phyloP scores from a whole-genome alignment of 1,140 invertebrate genomes.

The Pogonus chalceus region DNA sequence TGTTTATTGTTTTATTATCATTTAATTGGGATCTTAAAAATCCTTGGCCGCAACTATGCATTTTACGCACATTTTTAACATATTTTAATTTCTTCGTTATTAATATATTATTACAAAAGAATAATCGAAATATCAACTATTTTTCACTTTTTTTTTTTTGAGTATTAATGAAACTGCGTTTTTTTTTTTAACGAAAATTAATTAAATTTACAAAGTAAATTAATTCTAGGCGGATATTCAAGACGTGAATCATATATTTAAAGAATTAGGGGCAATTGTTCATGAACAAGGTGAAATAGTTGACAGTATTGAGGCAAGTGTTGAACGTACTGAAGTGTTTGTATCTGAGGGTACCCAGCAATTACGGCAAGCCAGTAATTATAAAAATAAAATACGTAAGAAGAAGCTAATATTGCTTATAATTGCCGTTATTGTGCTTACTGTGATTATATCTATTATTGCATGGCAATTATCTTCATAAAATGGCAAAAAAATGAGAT shows the following conservation, averaged over 20 bases:
- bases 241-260: conserved; percentile 97
- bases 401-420: conserved; percentile 71
- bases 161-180: not conserved
- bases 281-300: conserved; percentile 95
- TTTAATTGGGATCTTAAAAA: too few species aligned
- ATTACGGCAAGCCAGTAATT: conserved; percentile 68
- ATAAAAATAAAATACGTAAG: conserved; percentile 78
- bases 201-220: too few species aligned
- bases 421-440: conserved; percentile 54
- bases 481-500: too few species aligned
- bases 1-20: too few species aligned
- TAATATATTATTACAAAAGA: too few species aligned
- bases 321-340: conserved; percentile 80
- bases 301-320: conserved; percentile 93
- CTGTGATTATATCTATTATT: conserved; percentile 63
- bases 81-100: too few species aligned
- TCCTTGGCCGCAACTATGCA: too few species aligned
- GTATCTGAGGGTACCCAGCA: conserved; percentile 75
- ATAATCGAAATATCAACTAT: not conserved
- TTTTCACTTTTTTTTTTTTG: not conserved
- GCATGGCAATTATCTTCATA: conserved; percentile 2
- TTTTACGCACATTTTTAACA: too few species aligned
- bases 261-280: conserved; percentile 90
- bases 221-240: conserved; percentile 76
- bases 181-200: too few species aligned